Evolutionary conservation across 2,797 vertebrate genomes (phyloP).

Genomic region (Chrosomus eos): DNA sequence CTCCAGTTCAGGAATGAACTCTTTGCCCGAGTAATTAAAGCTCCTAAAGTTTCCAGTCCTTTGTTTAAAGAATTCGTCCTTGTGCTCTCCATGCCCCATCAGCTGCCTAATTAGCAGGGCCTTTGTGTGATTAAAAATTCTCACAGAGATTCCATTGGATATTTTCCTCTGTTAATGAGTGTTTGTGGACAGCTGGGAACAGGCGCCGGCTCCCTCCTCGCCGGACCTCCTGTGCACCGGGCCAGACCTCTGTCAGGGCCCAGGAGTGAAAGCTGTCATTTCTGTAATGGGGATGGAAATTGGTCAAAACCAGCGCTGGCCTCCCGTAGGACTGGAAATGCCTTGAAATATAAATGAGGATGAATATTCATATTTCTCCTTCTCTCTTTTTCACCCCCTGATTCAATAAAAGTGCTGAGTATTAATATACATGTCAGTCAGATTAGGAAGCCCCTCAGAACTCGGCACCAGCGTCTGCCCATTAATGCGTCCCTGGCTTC

Average conservation of each 20-base stretch:
- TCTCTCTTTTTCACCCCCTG: slow-evolving; percentile 66
- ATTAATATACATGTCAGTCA: slow-evolving; percentile 99
- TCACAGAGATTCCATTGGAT: slow-evolving; percentile 99
- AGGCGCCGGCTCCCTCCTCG: slow-evolving; percentile 84
- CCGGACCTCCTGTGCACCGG: slow-evolving; percentile 91
- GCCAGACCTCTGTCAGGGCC: slow-evolving; percentile 98
- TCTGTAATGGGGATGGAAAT: slow-evolving; percentile 94
- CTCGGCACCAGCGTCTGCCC: slow-evolving; percentile 81
- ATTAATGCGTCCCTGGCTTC: slow-evolving; percentile 89
- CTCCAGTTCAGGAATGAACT: slow-evolving; percentile 99
- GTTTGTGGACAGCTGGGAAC: slow-evolving; percentile 99
- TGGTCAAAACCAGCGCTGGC: slow-evolving; percentile 89
- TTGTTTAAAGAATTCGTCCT: slow-evolving; percentile 99
- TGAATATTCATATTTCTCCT: slow-evolving; percentile 99
- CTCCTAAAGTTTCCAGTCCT: slow-evolving; percentile 99
- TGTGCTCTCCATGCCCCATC: slow-evolving; percentile 99
- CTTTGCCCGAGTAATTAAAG: slow-evolving; percentile 99
- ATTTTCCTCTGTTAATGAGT: slow-evolving; percentile 99
- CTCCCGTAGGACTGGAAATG: slow-evolving; percentile 90
- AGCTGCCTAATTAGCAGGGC: slow-evolving; percentile 99
- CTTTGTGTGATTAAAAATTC: slow-evolving; percentile 99
- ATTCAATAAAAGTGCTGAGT: slow-evolving; percentile 94
- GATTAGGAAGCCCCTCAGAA: slow-evolving; percentile 80
- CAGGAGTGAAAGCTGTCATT: slow-evolving; percentile 98
- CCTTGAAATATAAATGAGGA: slow-evolving; percentile 99